phyloP scores from a whole-genome alignment of 2,888 invertebrate genomes.

The Adela reaumurella region DNA sequence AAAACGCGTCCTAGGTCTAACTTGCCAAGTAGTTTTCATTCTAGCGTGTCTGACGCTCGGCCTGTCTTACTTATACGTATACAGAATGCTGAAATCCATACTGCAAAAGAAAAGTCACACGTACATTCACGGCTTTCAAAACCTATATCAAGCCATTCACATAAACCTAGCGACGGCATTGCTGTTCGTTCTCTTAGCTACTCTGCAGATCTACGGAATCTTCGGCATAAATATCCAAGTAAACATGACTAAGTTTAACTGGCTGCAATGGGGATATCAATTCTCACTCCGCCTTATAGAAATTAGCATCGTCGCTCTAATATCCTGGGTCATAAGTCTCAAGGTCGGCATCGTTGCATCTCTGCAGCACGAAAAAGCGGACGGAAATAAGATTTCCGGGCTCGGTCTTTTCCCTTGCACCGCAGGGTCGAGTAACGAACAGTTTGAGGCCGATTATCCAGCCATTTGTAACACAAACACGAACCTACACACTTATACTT shows the following conservation, averaged over 20 bases:
- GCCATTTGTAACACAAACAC: constrained; percentile 84
- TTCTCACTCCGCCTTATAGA: constrained; percentile 81
- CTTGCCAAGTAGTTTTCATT: constrained; percentile 84
- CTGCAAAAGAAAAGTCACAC: constrained; percentile 75
- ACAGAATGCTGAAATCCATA: constrained; percentile 71
- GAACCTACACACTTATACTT: constrained; percentile 78
- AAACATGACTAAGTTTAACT: constrained; percentile 66
- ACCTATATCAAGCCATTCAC: constrained; percentile 83
- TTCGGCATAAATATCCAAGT: constrained; percentile 45
- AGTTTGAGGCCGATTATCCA: constrained; percentile 79
- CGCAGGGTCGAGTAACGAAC: constrained; percentile 79
- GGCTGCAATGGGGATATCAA: constrained; percentile 92
- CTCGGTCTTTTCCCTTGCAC: constrained; percentile 80
- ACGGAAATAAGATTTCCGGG: constrained; percentile 64
- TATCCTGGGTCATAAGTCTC: constrained; percentile 84
- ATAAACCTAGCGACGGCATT: constrained; percentile 85
- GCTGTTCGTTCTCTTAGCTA: constrained; percentile 77
- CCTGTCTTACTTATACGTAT: constrained; percentile 79
- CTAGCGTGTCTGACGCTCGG: constrained; percentile 81
- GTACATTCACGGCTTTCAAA: constrained; percentile 74
- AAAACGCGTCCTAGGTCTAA: constrained; percentile 64
- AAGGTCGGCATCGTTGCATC: constrained; percentile 53
- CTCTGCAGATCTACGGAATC: constrained; percentile 77
- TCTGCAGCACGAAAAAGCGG: constrained; percentile 71
- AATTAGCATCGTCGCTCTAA: constrained; percentile 79